Evolutionary conservation across 2,888 invertebrate genomes (phyloP).

Genomic region (Auanema sp.): DNA sequence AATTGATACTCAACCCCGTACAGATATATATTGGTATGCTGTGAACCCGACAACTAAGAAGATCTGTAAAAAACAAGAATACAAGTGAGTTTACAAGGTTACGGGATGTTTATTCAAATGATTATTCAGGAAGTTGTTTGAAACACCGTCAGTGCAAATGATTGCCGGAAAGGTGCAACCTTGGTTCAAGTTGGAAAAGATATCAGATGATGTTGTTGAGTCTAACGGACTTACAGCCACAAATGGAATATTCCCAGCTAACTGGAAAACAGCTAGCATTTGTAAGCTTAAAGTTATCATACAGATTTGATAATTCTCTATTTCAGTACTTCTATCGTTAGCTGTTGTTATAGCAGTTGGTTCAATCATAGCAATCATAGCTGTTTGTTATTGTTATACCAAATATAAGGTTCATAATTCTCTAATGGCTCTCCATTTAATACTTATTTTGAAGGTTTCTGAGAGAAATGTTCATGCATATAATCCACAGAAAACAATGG

Average conservation of each 20-base stretch:
- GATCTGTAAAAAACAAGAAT: conserved; percentile 60
- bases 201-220: conserved; percentile 39
- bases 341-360: conserved; percentile 51
- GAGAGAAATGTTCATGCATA: conserved; percentile 34
- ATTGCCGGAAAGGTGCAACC: conserved; percentile 59
- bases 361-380: conserved; percentile 53
- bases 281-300: conserved; percentile 16
- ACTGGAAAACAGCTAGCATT: conserved; percentile 49
- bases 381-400: conserved; percentile 50
- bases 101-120: background rate
- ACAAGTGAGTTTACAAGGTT: conserved; percentile 28
- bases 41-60: conserved; percentile 56
- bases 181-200: conserved; percentile 54
- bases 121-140: conserved; percentile 50
- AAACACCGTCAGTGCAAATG: conserved; percentile 46
- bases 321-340: conserved; percentile 47
- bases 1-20: conserved; percentile 38
- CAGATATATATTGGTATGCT: conserved; percentile 59
- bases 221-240: conserved; percentile 17
- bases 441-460: conserved; percentile 21
- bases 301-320: background rate
- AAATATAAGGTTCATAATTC: conserved; percentile 31
- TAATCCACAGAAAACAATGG: conserved; percentile 43
- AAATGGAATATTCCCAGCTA: conserved; percentile 41
- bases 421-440: background rate